A percentile compares a stretch with the other conserved stretches of the same genome.
phyloP scores from a whole-genome alignment of 2,113 vertebrate genomes.

The Glaucomys volans region DNA sequence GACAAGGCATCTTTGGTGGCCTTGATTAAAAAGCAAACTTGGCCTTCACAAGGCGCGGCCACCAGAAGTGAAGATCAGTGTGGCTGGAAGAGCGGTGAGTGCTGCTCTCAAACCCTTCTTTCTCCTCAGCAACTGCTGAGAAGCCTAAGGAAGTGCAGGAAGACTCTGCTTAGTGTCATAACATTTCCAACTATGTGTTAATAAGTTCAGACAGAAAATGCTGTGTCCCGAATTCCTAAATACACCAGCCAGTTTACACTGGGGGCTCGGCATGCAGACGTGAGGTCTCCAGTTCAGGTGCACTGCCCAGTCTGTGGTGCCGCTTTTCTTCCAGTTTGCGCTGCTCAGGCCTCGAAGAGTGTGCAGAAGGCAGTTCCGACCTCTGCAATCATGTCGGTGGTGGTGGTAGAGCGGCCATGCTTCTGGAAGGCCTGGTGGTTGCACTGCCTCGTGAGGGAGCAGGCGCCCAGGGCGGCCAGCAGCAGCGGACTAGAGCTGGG shows the following conservation, averaged over 20 bases:
- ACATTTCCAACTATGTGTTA: slow-evolving; percentile 78
- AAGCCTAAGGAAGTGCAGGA: slow-evolving; percentile 80
- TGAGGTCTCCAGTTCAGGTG: neutral
- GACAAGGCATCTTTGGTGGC: neutral
- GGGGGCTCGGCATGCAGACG: neutral
- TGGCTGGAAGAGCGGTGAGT: neutral
- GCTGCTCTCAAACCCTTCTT: neutral
- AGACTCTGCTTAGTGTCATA: slow-evolving; percentile 79
- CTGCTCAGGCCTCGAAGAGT: slow-evolving; percentile 93
- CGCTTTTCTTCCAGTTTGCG: rapidly evolving
- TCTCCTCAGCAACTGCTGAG: slow-evolving; percentile 77
- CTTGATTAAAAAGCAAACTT: neutral
- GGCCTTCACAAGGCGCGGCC: too few relatives aligned
- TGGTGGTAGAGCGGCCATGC: slow-evolving; percentile 94
- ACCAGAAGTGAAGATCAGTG: too few relatives aligned
- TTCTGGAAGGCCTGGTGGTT: slow-evolving; percentile 95
- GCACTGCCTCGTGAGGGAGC: slow-evolving; percentile 94
- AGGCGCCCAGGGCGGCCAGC: slow-evolving; percentile 95
- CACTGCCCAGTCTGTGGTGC: neutral
- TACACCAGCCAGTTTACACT: too few relatives aligned
- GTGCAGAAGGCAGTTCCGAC: slow-evolving; percentile 94
- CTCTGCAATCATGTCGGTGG: slow-evolving; percentile 96
- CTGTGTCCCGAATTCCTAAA: slow-evolving; percentile 78
- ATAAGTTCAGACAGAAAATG: slow-evolving; percentile 70
- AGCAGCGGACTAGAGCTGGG: slow-evolving; percentile 91